Percentiles rank a stretch among this genome's conserved stretches.
phyloP scores from a whole-genome alignment of 2,113 vertebrate genomes.

The Piliocolobus tephrosceles region DNA sequence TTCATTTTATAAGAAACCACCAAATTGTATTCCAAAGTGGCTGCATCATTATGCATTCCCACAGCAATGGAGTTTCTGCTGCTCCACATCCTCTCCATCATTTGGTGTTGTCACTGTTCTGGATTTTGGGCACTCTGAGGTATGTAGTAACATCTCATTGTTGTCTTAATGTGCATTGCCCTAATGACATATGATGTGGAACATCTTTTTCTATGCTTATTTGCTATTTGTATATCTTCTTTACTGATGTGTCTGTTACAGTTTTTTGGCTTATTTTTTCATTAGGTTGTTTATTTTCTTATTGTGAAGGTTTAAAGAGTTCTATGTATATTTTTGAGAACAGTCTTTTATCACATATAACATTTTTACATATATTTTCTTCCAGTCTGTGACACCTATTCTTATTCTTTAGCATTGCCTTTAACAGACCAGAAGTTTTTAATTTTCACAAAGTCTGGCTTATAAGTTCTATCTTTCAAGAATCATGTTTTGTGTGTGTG shows the following conservation, averaged over 20 bases:
- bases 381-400: not conserved
- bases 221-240: not conserved
- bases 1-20: not conserved
- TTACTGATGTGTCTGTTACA: not conserved
- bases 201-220: not conserved
- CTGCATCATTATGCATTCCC: not conserved
- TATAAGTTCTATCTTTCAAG: not conserved
- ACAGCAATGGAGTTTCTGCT: not conserved
- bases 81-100: not conserved
- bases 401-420: not conserved
- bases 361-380: not conserved
- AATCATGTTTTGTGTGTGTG: not conserved
- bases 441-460: not conserved
- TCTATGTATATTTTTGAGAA: not conserved
- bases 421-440: not conserved
- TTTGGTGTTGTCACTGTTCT: not conserved
- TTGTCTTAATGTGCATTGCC: not conserved
- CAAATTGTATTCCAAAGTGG: not conserved
- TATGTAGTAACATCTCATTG: not conserved
- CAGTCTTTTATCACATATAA: not conserved
- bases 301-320: not conserved
- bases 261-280: not conserved
- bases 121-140: not conserved
- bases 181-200: not conserved
- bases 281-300: not conserved